phyloP scores from a whole-genome alignment of 2,113 vertebrate genomes.

The Bubo bubo region DNA sequence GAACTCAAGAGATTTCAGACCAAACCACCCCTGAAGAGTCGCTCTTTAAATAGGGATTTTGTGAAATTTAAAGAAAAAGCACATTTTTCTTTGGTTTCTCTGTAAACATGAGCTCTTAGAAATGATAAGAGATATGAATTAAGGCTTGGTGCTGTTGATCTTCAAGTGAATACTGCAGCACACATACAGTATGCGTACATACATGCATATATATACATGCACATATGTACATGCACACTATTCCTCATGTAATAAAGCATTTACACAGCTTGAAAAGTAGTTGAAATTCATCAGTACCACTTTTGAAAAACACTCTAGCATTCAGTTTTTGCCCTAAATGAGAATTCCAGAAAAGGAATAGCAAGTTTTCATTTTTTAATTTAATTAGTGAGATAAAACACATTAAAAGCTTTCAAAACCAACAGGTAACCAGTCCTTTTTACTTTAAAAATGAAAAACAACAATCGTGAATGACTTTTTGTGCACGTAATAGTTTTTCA shows the following conservation, averaged over 20 bases:
- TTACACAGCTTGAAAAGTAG: neutral
- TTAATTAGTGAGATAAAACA: neutral
- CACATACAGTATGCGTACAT: neutral
- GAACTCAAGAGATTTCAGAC: constrained; percentile 16
- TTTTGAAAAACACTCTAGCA: neutral
- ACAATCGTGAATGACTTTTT: neutral
- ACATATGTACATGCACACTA: neutral
- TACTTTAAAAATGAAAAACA: neutral
- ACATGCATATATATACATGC: neutral
- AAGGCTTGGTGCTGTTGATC: neutral
- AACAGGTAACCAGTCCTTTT: neutral
- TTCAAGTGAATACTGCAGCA: neutral
- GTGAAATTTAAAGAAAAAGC: neutral
- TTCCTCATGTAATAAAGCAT: neutral
- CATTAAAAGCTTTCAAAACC: neutral
- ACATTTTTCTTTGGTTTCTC: neutral
- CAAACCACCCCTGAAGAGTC: neutral
- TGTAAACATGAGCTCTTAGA: neutral
- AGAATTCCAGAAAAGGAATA: neutral
- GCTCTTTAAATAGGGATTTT: neutral
- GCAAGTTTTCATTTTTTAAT: neutral
- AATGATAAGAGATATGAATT: neutral
- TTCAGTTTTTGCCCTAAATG: neutral
- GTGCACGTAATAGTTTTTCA: neutral
- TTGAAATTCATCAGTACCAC: neutral